These are phyloP conservation scores for Crotalus helleri DNA, from an alignment of 2,113 vertebrate genomes.

Conservation along the genomic window DNA sequence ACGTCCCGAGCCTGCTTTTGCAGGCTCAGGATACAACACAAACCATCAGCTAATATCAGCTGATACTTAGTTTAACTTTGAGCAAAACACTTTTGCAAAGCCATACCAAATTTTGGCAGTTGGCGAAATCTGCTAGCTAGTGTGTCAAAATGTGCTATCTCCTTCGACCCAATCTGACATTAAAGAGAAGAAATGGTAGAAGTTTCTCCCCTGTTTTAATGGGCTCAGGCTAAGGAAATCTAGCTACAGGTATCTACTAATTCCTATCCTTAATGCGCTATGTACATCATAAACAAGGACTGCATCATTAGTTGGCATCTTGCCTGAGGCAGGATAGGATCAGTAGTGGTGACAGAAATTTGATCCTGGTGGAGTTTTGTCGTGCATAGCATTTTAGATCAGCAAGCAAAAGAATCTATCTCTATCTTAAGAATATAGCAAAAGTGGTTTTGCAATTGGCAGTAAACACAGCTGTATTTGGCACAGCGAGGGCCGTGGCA, in stretches of 20 bases:
- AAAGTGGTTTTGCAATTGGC: neutral
- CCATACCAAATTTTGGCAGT: neutral
- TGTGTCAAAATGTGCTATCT: neutral
- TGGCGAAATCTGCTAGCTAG: neutral
- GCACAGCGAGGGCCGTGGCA: neutral
- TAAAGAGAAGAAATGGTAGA: neutral
- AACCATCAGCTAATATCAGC: neutral
- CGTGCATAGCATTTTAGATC: neutral
- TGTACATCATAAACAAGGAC: neutral
- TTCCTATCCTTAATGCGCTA: neutral
- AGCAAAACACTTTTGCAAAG: neutral
- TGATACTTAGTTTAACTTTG: neutral
- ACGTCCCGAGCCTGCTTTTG: too few species aligned
- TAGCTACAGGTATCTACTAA: neutral
- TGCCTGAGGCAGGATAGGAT: neutral
- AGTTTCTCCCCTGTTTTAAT: neutral
- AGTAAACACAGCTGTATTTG: neutral
- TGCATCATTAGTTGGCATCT: neutral
- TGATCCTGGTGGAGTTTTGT: neutral
- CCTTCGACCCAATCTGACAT: neutral
- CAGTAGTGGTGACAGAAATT: neutral
- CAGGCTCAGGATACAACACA: too few species aligned
- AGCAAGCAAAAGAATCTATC: neutral
- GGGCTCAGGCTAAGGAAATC: neutral
- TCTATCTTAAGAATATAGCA: neutral